These are phyloP conservation scores for Atractosteus spatula DNA, from an alignment of 2,113 vertebrate genomes.

Conservation along the genomic window DNA sequence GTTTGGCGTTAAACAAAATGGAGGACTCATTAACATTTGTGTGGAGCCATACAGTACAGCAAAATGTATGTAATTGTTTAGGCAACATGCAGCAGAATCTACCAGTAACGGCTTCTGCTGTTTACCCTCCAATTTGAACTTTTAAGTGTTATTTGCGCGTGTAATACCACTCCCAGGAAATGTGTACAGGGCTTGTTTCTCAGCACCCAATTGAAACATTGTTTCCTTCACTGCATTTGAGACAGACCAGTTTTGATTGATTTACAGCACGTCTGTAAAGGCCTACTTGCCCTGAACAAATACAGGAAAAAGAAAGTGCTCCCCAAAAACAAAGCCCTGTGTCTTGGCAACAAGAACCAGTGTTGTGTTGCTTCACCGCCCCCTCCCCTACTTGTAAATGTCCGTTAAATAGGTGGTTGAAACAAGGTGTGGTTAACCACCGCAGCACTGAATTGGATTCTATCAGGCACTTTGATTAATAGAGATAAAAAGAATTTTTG, in stretches of 20 bases:
- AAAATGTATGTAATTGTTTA: too few relatives aligned
- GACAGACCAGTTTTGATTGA: neutral
- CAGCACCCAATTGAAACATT: neutral
- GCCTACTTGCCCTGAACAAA: constrained; percentile 16
- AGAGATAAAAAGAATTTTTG: neutral
- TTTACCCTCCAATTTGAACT: too few relatives aligned
- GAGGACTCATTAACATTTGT: too few relatives aligned
- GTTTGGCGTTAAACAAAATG: too few relatives aligned
- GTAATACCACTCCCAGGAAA: neutral
- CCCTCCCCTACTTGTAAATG: neutral
- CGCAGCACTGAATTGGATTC: neutral
- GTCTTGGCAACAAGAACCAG: constrained; percentile 9
- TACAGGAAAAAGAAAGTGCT: neutral
- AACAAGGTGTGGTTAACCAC: constrained; percentile 1
- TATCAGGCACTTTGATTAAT: neutral
- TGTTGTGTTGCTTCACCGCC: neutral
- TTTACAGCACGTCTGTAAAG: neutral
- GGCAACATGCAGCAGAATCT: too few relatives aligned
- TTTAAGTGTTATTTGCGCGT: too few relatives aligned
- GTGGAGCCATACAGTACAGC: too few relatives aligned
- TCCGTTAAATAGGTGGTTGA: constrained; percentile 1
- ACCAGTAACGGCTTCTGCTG: too few relatives aligned
- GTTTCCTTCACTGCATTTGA: neutral
- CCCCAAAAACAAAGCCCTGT: neutral
- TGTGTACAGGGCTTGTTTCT: neutral